These are phyloP conservation scores for Odobenus rosmarus DNA, from an alignment of 2,113 vertebrate genomes.

Conservation along the genomic window DNA sequence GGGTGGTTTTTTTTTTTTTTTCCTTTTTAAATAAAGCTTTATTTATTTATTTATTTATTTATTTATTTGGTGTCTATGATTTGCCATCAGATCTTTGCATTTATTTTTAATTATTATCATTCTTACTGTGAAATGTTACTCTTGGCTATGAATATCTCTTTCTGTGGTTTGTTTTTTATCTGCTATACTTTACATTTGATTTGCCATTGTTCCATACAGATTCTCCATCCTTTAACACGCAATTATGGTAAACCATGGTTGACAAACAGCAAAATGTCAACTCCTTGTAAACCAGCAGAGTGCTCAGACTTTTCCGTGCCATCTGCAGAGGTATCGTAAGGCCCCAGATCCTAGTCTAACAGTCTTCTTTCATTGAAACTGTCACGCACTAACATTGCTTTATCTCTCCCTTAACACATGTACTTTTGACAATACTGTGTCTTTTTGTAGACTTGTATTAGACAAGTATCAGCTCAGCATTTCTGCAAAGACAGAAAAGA, in stretches of 20 bases:
- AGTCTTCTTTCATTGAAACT: slow-evolving; percentile 77
- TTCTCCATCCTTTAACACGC: slow-evolving; percentile 97
- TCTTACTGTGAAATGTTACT: slow-evolving; percentile 75
- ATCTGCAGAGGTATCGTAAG: slow-evolving; percentile 97
- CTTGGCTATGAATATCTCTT: slow-evolving; percentile 73
- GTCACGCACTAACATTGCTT: slow-evolving; percentile 80
- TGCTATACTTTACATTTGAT: slow-evolving; percentile 89
- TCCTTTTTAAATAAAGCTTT: not conserved
- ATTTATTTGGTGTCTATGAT: not conserved
- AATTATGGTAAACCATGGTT: slow-evolving; percentile 99
- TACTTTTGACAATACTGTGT: slow-evolving; percentile 63
- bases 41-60: not conserved
- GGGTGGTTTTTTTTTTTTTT: not conserved
- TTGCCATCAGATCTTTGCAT: slow-evolving; percentile 74
- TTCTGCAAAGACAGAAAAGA: not conserved
- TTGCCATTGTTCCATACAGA: slow-evolving; percentile 98
- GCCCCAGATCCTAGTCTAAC: slow-evolving; percentile 82
- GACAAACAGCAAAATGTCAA: slow-evolving; percentile 99
- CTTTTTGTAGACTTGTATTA: slow-evolving; percentile 66
- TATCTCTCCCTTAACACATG: slow-evolving; percentile 61
- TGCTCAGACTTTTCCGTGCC: slow-evolving; percentile 95
- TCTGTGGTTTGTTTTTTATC: slow-evolving; percentile 82
- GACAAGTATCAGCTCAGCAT: slow-evolving; percentile 12
- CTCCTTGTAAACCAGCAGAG: slow-evolving; percentile 97
- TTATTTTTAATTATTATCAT: slow-evolving; percentile 72